These are phyloP conservation scores for Caretta caretta DNA, from an alignment of 2,113 vertebrate genomes.

Conservation along the genomic window DNA sequence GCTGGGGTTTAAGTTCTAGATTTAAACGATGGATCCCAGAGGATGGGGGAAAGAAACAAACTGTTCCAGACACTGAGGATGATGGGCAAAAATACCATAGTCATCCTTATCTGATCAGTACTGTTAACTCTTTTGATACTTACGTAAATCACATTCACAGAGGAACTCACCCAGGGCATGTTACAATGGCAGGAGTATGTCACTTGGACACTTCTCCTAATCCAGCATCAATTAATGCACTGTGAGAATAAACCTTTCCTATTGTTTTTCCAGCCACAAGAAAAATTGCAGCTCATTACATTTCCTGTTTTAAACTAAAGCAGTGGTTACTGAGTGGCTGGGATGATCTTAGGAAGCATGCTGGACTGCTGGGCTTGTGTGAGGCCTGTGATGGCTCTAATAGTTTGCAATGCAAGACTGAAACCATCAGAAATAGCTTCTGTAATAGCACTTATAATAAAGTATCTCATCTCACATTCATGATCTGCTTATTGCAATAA, in stretches of 20 bases:
- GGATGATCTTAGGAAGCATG: fast-evolving
- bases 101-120: neutral
- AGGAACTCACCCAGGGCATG: neutral
- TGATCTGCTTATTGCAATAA: neutral
- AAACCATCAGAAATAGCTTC: neutral
- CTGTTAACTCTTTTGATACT: neutral
- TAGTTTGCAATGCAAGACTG: neutral
- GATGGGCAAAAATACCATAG: neutral
- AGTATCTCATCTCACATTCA: neutral
- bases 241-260: fast-evolving
- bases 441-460: fast-evolving
- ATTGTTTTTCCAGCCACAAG: fast-evolving
- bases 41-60: neutral
- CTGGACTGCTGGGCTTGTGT: neutral
- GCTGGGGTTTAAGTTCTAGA: neutral
- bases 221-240: fast-evolving
- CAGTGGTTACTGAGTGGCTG: neutral
- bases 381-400: fast-evolving
- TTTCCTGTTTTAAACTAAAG: neutral
- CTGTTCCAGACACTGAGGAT: neutral
- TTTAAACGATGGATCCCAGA: neutral
- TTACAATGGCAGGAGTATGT: neutral
- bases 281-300: neutral
- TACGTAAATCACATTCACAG: neutral
- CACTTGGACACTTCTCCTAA: neutral